These are phyloP conservation scores for Bettongia penicillata DNA, from an alignment of 2,113 vertebrate species.

Conservation along the genomic window DNA sequence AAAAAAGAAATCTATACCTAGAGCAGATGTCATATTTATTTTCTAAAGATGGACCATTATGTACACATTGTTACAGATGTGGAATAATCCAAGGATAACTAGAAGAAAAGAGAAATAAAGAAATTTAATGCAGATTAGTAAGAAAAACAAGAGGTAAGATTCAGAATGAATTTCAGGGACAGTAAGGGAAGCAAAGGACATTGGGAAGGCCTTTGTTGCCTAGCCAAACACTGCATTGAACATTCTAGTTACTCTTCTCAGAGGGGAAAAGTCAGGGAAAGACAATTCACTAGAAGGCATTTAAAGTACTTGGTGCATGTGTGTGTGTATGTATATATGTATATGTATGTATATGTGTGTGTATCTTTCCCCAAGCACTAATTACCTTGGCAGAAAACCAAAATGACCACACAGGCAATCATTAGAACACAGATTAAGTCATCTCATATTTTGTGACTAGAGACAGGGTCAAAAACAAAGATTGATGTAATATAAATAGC, in stretches of 20 bases:
- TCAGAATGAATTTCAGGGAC: conserved; percentile 44
- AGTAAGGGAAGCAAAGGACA: conserved; percentile 53
- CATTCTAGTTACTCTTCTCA: not conserved
- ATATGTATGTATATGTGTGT: not conserved
- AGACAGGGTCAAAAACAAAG: conserved; percentile 11
- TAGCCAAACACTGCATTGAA: conserved; percentile 21
- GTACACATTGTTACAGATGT: conserved; percentile 80
- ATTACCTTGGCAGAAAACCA: conserved; percentile 44
- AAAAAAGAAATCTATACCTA: conserved; percentile 83
- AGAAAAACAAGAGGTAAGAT: conserved; percentile 53
- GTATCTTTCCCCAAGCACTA: conserved; percentile 46
- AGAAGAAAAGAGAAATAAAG: conserved; percentile 85
- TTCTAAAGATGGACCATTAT: conserved; percentile 81
- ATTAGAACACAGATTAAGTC: not conserved
- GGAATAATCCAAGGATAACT: conserved; percentile 87
- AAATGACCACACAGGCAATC: conserved; percentile 41
- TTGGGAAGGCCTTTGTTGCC: conserved; percentile 54
- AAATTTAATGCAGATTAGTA: conserved; percentile 80
- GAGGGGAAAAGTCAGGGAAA: not conserved
- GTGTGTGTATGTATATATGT: too few species aligned
- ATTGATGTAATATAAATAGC: not conserved
- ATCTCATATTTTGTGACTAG: conserved; percentile 15
- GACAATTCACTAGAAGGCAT: not conserved
- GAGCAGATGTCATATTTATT: conserved; percentile 79
- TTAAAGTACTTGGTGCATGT: conserved; percentile 30